phyloP scores from a whole-genome alignment of 2,797 vertebrate species.

The Agapornis canus region DNA sequence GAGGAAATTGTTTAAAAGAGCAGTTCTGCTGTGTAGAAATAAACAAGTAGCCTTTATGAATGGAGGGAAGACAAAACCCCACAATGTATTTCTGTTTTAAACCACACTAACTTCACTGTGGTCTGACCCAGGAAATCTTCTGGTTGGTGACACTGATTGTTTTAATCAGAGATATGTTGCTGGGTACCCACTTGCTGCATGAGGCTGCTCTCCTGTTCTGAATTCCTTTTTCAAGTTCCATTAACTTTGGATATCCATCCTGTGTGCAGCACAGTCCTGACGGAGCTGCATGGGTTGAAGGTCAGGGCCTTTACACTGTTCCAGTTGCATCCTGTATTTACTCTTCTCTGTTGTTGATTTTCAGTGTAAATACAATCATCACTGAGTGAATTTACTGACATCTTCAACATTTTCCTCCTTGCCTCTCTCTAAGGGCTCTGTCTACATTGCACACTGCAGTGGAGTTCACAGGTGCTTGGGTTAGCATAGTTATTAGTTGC shows the following conservation, averaged over 20 bases:
- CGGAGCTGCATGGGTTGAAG: neutral
- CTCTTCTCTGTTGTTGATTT: neutral
- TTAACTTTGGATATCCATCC: neutral
- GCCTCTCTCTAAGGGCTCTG: neutral
- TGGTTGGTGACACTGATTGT: neutral
- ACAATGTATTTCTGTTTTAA: neutral
- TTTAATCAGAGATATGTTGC: neutral
- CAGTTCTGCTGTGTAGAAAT: neutral
- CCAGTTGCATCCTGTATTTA: neutral
- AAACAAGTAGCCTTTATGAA: conserved; percentile 29
- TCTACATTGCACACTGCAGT: neutral
- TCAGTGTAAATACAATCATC: neutral
- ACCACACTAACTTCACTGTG: neutral
- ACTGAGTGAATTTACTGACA: neutral
- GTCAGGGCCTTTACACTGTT: neutral
- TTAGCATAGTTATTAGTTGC: neutral
- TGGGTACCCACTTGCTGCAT: neutral
- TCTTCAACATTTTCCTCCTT: neutral
- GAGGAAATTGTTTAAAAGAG: conserved; percentile 34
- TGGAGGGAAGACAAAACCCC: conserved; percentile 5
- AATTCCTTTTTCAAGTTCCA: neutral
- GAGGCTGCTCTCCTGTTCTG: neutral
- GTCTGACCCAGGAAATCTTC: neutral
- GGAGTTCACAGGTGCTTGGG: neutral
- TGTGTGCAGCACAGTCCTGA: neutral